Evolutionary conservation across 1,140 invertebrate genomes (phyloP).

Genomic region (Zaprionus tsacasi): DNA sequence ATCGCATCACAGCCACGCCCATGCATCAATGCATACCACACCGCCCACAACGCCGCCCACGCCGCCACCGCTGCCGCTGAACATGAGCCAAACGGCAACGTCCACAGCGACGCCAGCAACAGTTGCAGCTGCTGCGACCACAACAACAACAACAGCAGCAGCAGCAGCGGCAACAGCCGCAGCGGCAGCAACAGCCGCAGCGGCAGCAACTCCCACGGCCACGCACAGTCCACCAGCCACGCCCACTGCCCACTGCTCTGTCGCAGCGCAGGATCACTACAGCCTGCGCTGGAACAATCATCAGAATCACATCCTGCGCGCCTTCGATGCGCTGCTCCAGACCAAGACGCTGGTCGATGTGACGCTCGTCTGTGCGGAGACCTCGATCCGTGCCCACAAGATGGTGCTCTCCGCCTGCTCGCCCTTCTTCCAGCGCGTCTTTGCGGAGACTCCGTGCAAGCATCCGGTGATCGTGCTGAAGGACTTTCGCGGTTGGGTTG

Average conservation of each 20-base stretch:
- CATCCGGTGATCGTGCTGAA: slow-evolving; percentile 96
- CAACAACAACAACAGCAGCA: not conserved
- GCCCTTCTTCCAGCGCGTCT: slow-evolving; percentile 94
- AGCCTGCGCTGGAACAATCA: slow-evolving; percentile 97
- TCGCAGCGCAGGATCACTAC: slow-evolving; percentile 89
- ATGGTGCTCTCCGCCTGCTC: slow-evolving; percentile 95
- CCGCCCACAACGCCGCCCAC: slow-evolving; percentile 78
- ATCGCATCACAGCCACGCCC: slow-evolving; percentile 47
- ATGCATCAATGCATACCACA: slow-evolving; percentile 62
- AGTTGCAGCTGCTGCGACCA: slow-evolving; percentile 74
- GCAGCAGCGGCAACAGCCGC: not conserved
- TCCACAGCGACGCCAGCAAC: slow-evolving; percentile 1
- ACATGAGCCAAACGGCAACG: slow-evolving; percentile 64
- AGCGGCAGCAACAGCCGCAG: slow-evolving; percentile 2
- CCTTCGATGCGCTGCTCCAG: slow-evolving; percentile 93
- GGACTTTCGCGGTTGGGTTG: slow-evolving; percentile 93
- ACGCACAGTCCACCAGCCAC: slow-evolving; percentile 68
- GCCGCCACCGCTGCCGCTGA: slow-evolving; percentile 68
- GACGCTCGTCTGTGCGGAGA: slow-evolving; percentile 93
- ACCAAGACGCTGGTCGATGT: slow-evolving; percentile 94
- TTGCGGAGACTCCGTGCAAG: slow-evolving; percentile 96
- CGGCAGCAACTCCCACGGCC: slow-evolving; percentile 6
- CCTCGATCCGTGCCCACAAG: slow-evolving; percentile 93
- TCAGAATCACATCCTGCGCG: slow-evolving; percentile 92
- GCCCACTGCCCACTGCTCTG: slow-evolving; percentile 40